These are phyloP conservation scores for Antheraea mylitta DNA, from an alignment of 1,140 invertebrate genomes.

Conservation along the genomic window DNA sequence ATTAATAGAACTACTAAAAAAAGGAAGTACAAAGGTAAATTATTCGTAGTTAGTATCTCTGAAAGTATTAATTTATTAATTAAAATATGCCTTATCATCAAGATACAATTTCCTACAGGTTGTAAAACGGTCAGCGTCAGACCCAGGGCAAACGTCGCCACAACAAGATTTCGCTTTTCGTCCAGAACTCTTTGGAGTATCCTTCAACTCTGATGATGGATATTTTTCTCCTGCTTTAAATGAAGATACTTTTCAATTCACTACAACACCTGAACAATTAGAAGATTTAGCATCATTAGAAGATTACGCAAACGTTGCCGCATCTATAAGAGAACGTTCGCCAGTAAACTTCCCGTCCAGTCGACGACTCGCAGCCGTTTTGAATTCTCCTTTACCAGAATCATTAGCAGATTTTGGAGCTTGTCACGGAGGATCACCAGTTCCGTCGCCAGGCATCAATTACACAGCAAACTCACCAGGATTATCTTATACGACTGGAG, in stretches of 20 bases:
- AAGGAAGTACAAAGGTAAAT: constrained; percentile 83
- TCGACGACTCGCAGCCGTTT: constrained; percentile 85
- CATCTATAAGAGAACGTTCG: constrained; percentile 78
- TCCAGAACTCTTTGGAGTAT: constrained; percentile 81
- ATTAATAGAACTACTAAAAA: constrained; percentile 81
- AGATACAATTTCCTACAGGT: constrained; percentile 42
- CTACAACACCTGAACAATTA: constrained; percentile 83
- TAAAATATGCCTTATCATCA: neutral
- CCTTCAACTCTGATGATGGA: constrained; percentile 83
- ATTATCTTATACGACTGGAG: constrained; percentile 63
- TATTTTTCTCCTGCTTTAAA: constrained; percentile 87
- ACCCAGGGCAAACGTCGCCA: constrained; percentile 81
- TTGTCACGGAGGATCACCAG: constrained; percentile 81
- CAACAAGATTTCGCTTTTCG: constrained; percentile 81
- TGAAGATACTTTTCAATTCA: constrained; percentile 89
- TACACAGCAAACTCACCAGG: constrained; percentile 63
- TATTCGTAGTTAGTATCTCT: neutral
- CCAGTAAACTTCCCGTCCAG: constrained; percentile 84
- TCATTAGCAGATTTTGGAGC: constrained; percentile 90
- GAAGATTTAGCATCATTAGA: constrained; percentile 84
- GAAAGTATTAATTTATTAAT: constrained; percentile 8
- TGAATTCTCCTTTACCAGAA: constrained; percentile 88
- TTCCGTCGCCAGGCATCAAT: constrained; percentile 64
- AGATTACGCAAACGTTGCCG: constrained; percentile 80
- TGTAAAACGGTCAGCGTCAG: constrained; percentile 81